Evolutionary conservation across 2,888 invertebrate species (phyloP).

Genomic region (Drosophila rubida): DNA sequence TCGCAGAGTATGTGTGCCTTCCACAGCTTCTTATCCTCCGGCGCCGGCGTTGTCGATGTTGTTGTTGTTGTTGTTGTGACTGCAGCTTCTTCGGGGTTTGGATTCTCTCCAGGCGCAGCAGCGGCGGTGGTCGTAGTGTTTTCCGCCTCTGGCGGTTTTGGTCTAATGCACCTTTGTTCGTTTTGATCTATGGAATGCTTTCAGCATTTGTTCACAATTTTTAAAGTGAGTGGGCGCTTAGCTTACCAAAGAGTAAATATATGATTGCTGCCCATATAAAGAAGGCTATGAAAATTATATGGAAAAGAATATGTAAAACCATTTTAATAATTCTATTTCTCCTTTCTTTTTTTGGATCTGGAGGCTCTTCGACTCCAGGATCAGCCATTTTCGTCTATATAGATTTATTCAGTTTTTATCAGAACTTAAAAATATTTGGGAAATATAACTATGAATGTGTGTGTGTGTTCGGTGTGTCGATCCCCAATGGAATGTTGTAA

Average conservation of each 20-base stretch:
- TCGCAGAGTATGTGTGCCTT: slow-evolving; percentile 21
- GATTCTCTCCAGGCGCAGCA: too few species aligned
- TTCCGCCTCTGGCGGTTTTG: neutral
- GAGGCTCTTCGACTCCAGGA: neutral
- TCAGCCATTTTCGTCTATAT: slow-evolving; percentile 11
- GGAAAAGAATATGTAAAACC: slow-evolving; percentile 26
- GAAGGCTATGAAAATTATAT: slow-evolving; percentile 36
- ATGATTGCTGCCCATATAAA: slow-evolving; percentile 32
- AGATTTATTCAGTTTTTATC: too few species aligned
- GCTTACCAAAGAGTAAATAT: slow-evolving; percentile 29
- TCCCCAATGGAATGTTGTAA: neutral
- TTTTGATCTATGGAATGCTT: neutral
- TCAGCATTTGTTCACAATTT: neutral
- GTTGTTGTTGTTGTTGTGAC: neutral
- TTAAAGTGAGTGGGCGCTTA: neutral
- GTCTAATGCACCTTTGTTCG: neutral
- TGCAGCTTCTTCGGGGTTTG: neutral
- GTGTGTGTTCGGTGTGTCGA: neutral
- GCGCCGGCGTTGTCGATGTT: too few species aligned
- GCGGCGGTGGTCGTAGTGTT: neutral
- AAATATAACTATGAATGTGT: neutral
- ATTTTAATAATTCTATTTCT: neutral
- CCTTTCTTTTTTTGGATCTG: neutral
- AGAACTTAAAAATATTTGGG: neutral
- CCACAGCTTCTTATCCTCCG: neutral